Conservation (phyloP, 2,888 invertebrate genomes). For the Macrosoma leucophasiata region DNA sequence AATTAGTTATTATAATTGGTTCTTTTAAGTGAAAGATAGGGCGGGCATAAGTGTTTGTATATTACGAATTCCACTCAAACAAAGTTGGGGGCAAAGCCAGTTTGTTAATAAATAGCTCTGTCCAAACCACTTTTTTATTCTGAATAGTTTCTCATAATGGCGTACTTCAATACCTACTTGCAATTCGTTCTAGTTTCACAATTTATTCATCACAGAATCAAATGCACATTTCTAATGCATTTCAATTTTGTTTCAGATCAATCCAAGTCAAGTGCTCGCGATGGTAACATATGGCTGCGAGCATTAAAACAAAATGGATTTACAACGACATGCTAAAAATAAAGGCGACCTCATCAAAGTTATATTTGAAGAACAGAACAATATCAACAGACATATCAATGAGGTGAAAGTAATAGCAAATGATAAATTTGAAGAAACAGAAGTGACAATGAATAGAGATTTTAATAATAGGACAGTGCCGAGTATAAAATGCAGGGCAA, state of each 20-base stretch:
- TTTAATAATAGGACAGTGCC: slow-evolving; percentile 15
- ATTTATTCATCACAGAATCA: neutral
- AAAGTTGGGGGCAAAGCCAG: too few relatives aligned
- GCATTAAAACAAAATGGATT: slow-evolving; percentile 25
- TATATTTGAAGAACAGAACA: slow-evolving; percentile 9
- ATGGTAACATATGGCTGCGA: slow-evolving; percentile 24
- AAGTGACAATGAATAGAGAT: slow-evolving; percentile 11
- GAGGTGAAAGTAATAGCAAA: slow-evolving; percentile 14
- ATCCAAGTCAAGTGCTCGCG: slow-evolving; percentile 18
- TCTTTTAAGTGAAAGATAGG: too few relatives aligned
- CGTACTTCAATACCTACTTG: too few relatives aligned
- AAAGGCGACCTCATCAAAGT: too few relatives aligned
- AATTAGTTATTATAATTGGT: too few relatives aligned
- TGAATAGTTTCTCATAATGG: too few relatives aligned
- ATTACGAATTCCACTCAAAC: too few relatives aligned
- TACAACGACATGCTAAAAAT: slow-evolving; percentile 11
- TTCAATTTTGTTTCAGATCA: slow-evolving; percentile 24
- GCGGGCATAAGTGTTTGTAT: too few relatives aligned
- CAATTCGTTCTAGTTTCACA: too few relatives aligned
- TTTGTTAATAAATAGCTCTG: too few relatives aligned
- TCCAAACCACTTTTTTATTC: too few relatives aligned
- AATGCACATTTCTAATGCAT: slow-evolving; percentile 2
- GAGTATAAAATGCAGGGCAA: slow-evolving; percentile 19
- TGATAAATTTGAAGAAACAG: slow-evolving; percentile 10
- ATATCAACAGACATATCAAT: slow-evolving; percentile 6